A percentile compares a stretch with the other conserved stretches of the same genome.
These are phyloP conservation scores for Ichneumoninae sp. DNA, from an alignment of 2,888 invertebrate genomes.

Conservation along the genomic window DNA sequence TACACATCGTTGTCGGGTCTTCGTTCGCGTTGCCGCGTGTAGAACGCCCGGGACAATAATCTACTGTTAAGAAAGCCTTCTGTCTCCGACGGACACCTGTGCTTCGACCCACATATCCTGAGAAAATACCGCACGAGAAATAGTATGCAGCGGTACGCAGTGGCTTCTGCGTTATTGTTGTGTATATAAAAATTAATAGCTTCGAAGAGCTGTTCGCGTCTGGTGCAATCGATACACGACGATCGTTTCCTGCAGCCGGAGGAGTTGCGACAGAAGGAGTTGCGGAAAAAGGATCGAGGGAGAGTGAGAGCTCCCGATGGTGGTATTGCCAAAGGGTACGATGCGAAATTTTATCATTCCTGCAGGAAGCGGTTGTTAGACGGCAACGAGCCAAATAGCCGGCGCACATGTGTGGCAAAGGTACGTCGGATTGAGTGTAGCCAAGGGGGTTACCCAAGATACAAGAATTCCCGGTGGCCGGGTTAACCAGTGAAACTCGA, in stretches of 20 bases:
- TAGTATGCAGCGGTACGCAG: neutral
- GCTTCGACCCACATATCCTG: conserved; percentile 61
- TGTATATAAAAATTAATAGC: conserved; percentile 18
- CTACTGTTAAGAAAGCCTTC: conserved; percentile 62
- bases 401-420: conserved; percentile 5
- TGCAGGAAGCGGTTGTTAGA: conserved; percentile 60
- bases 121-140: conserved; percentile 42
- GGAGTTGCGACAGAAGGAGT: conserved; percentile 27
- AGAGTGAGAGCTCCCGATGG: conserved; percentile 36
- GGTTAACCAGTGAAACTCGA: conserved; percentile 60
- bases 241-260: conserved; percentile 41
- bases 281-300: conserved; percentile 16
- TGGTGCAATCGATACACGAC: conserved; percentile 39
- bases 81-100: conserved; percentile 62
- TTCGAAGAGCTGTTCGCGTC: neutral
- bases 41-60: conserved; percentile 53
- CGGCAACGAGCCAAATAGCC: conserved; percentile 42
- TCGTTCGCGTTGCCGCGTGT: conserved; percentile 24
- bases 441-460: conserved; percentile 45
- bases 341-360: conserved; percentile 60
- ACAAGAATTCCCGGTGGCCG: conserved; percentile 53
- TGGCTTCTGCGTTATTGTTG: neutral
- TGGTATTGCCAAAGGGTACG: conserved; percentile 49
- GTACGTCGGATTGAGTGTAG: conserved; percentile 42
- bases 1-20: conserved; percentile 32